Evolutionary conservation across 2,797 vertebrate species (phyloP).

Genomic region (Chaetophractus vellerosus): DNA sequence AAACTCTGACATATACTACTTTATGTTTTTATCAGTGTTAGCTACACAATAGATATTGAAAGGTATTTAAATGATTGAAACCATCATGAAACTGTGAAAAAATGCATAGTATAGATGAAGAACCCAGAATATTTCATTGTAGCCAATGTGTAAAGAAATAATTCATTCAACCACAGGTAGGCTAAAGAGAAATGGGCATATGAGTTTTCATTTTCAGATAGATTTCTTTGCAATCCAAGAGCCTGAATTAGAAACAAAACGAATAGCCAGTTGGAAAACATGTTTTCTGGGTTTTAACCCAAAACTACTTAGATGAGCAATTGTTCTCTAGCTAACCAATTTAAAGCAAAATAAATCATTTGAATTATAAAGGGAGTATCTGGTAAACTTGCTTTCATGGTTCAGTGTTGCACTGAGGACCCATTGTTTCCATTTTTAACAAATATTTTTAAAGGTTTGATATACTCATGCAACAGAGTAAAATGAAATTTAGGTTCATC

Average conservation of each 20-base stretch:
- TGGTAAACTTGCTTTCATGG: not conserved
- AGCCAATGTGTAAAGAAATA: constrained; percentile 24
- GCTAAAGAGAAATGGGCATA: not conserved
- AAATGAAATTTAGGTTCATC: not conserved
- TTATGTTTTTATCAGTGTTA: not conserved
- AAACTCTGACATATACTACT: constrained; percentile 13
- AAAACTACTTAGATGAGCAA: not conserved
- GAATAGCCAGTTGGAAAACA: not conserved
- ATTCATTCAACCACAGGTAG: not conserved
- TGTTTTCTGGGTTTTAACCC: not conserved
- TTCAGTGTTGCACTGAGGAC: not conserved
- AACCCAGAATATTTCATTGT: not conserved
- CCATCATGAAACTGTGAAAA: not conserved
- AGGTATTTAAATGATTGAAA: constrained; percentile 16
- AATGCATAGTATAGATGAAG: not conserved
- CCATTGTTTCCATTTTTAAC: not conserved
- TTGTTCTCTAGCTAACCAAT: not conserved
- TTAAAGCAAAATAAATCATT: constrained; percentile 45
- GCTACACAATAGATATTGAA: constrained; percentile 26
- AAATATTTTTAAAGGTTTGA: constrained; percentile 43
- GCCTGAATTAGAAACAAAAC: constrained; percentile 27
- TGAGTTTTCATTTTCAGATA: not conserved
- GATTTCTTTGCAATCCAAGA: constrained; percentile 47
- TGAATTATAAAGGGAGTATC: constrained; percentile 4
- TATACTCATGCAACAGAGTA: not conserved